Base-by-base conservation (phyloP, 2,888 invertebrate species). In the Cheilosia vulpina region DNA sequence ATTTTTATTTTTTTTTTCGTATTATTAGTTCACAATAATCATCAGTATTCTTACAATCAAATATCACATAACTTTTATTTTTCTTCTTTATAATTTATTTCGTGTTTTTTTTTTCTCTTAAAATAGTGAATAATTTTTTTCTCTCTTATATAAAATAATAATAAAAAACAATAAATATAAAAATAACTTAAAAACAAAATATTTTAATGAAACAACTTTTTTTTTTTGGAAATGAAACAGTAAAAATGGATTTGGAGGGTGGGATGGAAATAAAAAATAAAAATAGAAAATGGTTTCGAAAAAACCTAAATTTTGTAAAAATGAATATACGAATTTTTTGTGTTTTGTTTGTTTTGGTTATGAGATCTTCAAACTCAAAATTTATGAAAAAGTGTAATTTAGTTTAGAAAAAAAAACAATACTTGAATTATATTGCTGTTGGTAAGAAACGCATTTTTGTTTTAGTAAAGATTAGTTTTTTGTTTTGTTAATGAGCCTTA, bases 31-130 rank as follows among this genome's bases (percentile, higher is more conserved):
- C 50, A 38, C 38, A 38, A 71, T 66, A 57, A 24, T 58, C 71
- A 58, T 76, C 87, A 88, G 88, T 88, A 85, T 87, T 89, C 91
- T 92, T 91, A 91, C 88, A 89, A 89, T 89, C 90, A 91, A 90
- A 91, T 91, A 91, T 91, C 91, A 91, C 91, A 91, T 90, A 90
- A 89, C 89, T 88, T 47, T 47, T 21, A 72, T 60, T n/a, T 19
- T 41, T 63, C 52, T 52, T 38, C 21, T 62, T 68, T 53, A n/a
- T 27, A 15, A 34, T 41, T 55, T 69, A 38, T 47, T 27, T 69
- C 31, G 53, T 60, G 43, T 27, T 6, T 27, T 45, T 55, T 45
- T 38, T 34, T 60, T 31, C 31, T 62, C 15, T 45, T 52, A 63
- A 71, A n/a, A 80, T 45, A 52, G 6, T 45, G 27, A 13, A 4